Evolutionary conservation across 2,888 invertebrate species (phyloP).

Genomic region (Luperina testacea): DNA sequence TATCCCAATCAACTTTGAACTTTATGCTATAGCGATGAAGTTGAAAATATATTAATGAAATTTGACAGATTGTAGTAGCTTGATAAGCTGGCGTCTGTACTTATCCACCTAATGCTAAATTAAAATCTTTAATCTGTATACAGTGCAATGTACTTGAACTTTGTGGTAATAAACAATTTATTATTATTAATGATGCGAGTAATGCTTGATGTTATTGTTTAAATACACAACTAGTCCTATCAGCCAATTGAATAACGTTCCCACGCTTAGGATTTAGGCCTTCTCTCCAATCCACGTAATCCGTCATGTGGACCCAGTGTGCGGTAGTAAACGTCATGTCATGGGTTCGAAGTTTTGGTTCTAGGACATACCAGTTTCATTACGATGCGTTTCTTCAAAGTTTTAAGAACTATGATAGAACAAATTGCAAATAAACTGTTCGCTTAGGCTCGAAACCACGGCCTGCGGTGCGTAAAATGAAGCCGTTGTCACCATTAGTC

Average conservation of each 20-base stretch:
- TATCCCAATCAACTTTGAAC: no score
- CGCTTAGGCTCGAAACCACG: neutral
- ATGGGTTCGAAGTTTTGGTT: neutral
- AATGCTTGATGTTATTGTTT: neutral
- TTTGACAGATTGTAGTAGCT: no score
- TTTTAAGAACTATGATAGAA: neutral
- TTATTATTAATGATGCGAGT: no score
- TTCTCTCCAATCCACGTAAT: neutral
- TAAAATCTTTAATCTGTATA: no score
- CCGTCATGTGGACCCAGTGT: neutral
- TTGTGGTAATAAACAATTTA: no score
- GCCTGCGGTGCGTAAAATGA: neutral
- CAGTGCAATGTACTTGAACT: no score
- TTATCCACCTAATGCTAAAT: no score
- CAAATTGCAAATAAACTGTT: neutral
- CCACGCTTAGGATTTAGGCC: neutral
- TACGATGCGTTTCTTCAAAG: neutral
- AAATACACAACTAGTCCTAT: neutral
- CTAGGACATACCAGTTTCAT: no score
- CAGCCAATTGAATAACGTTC: neutral
- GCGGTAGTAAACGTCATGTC: neutral
- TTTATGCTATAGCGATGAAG: no score
- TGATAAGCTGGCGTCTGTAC: no score
- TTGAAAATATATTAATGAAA: no score
- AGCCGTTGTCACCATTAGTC: neutral